Conservation (phyloP, 2,113 vertebrate genomes). For the Crypturellus undulatus region DNA sequence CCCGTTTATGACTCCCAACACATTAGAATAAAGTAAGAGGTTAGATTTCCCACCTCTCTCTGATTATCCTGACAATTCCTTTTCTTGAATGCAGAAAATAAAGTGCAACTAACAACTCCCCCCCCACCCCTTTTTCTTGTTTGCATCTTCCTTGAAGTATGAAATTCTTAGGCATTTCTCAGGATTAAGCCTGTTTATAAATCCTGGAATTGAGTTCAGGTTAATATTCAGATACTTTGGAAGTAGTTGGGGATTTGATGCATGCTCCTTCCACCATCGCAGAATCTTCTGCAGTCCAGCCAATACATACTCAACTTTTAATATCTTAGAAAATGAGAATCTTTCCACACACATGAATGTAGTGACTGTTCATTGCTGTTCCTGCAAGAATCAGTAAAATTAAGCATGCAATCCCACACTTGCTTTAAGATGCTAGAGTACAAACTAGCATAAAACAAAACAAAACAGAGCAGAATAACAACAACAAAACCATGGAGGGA, state of each 20-base stretch:
- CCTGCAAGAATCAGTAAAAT: neutral
- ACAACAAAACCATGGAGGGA: neutral
- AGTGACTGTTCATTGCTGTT: neutral
- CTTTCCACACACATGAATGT: neutral
- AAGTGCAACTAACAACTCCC: fast-evolving
- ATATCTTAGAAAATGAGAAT: neutral
- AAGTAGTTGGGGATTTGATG: neutral
- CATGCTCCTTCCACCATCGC: neutral
- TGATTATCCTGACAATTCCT: neutral
- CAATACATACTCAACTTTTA: neutral
- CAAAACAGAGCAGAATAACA: neutral
- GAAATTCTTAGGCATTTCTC: neutral
- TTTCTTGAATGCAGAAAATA: neutral
- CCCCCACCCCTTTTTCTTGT: neutral
- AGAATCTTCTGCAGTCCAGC: neutral
- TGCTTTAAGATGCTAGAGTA: neutral
- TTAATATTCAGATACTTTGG: neutral
- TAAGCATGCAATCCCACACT: neutral
- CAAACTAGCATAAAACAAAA: neutral
- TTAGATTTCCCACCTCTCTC: neutral
- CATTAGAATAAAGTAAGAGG: neutral
- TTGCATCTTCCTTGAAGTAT: neutral
- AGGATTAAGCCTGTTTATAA: neutral
- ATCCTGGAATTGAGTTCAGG: neutral
- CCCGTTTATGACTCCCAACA: too few species aligned